Evolutionary conservation across 1,140 invertebrate species (phyloP), one percentile per base, ranked within the genome.

Genomic region (Drosophila neocordata): DNA sequence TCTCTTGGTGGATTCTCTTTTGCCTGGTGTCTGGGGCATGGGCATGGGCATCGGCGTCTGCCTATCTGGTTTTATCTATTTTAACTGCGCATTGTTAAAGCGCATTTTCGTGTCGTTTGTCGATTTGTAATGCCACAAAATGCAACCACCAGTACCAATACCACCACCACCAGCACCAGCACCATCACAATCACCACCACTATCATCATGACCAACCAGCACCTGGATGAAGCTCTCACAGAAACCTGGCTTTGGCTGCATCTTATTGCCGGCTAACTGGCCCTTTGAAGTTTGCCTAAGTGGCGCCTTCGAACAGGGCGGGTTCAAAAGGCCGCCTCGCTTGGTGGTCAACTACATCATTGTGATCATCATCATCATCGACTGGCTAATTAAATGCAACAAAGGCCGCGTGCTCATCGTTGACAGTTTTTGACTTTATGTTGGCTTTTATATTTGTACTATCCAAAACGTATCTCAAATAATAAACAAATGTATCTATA

Each of bases 101-200:
- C 89, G 79, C 89, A 89, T 91, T 91, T 89, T 91, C 89, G 85
- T 91, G 89, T 90, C 89, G 82, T 90, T 90, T 89, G 89, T 91
- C 89, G 79, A 87, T 89, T 89, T 87, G 85, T 90, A 88, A 84
- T 89, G 72, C 84, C 70, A 88, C 20, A 53, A 27, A 62, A 55
- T 51, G 44, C 68, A 58, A 69, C 64, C 77, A 72, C 57, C 52
- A 66, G 18, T 53, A 70, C 2, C 65, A 52, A 22, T 18, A 44
- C 20, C 56, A 66, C 5, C 41, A 44, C 12, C 38, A 44, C 13
- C 41, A 44, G 13, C 41, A 18, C 15, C 41, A 44, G 5, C 24
- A 24, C 1, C 4, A 24, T 4, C 24, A 69, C 64, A 74, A 71
- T 52, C 52, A 66, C 15, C 58, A 70, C 2, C 61, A 52, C 22